phyloP scores from a whole-genome alignment of 1,140 invertebrate species.

The Arion vulgaris region DNA sequence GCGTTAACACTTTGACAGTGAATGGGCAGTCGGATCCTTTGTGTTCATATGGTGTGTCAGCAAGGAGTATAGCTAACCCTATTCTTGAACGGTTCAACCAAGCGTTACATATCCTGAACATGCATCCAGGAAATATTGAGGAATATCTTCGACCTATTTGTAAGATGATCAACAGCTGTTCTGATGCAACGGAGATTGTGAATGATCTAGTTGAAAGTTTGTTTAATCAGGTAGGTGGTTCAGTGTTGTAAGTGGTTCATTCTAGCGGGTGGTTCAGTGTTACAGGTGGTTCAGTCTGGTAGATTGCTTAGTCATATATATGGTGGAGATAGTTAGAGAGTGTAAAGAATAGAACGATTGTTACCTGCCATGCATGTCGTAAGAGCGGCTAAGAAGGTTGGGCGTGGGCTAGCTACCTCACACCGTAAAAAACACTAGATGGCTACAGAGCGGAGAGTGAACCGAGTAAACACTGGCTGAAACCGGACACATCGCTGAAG shows the following conservation, averaged over 20 bases:
- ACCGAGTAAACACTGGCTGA: no score
- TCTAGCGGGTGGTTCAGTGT: background rate
- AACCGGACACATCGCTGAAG: no score
- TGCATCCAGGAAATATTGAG: conserved; percentile 33
- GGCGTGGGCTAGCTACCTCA: no score
- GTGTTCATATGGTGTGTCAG: background rate
- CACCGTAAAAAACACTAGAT: no score
- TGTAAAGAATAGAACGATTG: no score
- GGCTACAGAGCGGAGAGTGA: no score
- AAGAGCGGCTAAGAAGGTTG: no score
- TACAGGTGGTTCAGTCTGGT: background rate
- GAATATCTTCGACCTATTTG: conserved; percentile 32
- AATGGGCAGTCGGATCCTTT: background rate
- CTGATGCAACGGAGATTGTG: background rate
- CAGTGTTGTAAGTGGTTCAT: background rate
- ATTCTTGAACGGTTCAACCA: conserved; percentile 21
- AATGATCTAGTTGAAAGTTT: conserved; percentile 29
- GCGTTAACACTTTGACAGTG: background rate
- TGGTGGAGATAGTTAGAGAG: no score
- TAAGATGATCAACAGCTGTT: conserved; percentile 9
- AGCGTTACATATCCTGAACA: background rate
- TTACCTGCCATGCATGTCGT: no score
- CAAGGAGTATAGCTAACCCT: background rate
- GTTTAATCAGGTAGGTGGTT: conserved; percentile 30
- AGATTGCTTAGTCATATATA: no score